A percentile compares a stretch with the other conserved stretches of the same genome.
Evolutionary conservation across 53 echinoderm and acorn worm species (phyloP).

Genomic region (Echinometra lucunter): DNA sequence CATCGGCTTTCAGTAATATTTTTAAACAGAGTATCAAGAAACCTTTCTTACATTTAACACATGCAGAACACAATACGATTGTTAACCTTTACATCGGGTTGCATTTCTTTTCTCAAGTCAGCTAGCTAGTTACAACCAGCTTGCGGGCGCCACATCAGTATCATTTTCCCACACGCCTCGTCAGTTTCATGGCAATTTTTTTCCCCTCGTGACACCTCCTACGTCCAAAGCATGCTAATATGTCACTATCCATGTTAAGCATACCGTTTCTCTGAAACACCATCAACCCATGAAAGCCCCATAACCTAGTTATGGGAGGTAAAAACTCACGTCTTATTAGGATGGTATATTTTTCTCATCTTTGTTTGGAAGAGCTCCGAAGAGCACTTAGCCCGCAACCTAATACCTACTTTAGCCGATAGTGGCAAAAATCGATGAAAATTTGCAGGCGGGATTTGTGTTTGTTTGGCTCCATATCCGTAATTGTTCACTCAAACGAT

Average conservation of each 20-base stretch:
- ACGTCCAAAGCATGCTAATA: not conserved
- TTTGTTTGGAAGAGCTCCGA: not conserved
- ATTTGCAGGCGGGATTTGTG: slow-evolving; percentile 1
- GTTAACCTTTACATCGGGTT: not conserved
- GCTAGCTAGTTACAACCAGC: not conserved
- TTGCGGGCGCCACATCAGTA: not conserved
- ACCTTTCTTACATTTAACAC: too few species aligned
- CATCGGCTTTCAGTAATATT: too few species aligned
- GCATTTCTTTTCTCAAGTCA: not conserved
- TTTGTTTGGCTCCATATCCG: not conserved
- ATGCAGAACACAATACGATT: too few species aligned
- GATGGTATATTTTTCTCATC: not conserved
- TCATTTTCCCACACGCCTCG: not conserved
- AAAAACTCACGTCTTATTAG: not conserved
- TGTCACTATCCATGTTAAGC: not conserved
- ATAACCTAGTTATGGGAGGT: not conserved
- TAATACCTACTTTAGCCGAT: slow-evolving; percentile 13
- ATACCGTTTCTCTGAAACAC: not conserved
- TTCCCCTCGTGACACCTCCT: not conserved
- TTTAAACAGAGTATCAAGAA: too few species aligned
- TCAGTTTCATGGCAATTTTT: not conserved
- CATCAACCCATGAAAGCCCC: not conserved
- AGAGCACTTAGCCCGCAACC: slow-evolving; percentile 40
- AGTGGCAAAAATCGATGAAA: not conserved
- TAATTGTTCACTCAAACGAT: not conserved